phyloP scores from a whole-genome alignment of 1,140 invertebrate genomes.

The Aphidius ervi region DNA sequence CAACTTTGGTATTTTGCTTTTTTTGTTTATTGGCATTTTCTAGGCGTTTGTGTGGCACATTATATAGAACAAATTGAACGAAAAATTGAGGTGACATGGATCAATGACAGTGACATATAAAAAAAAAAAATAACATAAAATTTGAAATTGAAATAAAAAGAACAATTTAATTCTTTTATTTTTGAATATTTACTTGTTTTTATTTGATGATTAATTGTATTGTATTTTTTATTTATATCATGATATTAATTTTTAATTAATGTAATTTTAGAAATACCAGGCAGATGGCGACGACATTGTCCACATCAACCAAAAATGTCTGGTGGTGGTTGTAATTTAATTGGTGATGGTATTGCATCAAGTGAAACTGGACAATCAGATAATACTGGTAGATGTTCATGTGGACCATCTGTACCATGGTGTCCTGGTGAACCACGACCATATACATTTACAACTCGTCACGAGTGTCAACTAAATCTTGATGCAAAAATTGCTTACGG shows the following conservation, averaged over 20 bases:
- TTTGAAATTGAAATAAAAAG: too few relatives aligned
- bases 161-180: too few relatives aligned
- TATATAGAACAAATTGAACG: too few relatives aligned
- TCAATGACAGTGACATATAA: too few relatives aligned
- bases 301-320: slow-evolving; percentile 41
- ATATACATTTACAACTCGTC: slow-evolving; percentile 42
- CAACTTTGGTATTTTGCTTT: too few relatives aligned
- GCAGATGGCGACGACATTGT: slow-evolving; percentile 47
- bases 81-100: too few relatives aligned
- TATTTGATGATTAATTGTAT: background rate
- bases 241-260: slow-evolving; percentile 5
- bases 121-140: too few relatives aligned
- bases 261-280: slow-evolving; percentile 43
- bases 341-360: slow-evolving; percentile 36
- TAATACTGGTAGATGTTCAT: slow-evolving; percentile 42
- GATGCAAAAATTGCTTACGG: slow-evolving; percentile 48
- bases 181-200: too few relatives aligned
- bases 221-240: slow-evolving; percentile 3
- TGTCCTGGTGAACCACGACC: slow-evolving; percentile 46
- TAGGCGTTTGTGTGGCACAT: too few relatives aligned
- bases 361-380: slow-evolving; percentile 28
- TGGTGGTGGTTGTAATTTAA: slow-evolving; percentile 44
- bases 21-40: too few relatives aligned
- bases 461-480: slow-evolving; percentile 49
- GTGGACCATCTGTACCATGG: slow-evolving; percentile 47